Base-by-base conservation (phyloP, 2,797 vertebrate genomes). In the Loris lydekkerianus region DNA sequence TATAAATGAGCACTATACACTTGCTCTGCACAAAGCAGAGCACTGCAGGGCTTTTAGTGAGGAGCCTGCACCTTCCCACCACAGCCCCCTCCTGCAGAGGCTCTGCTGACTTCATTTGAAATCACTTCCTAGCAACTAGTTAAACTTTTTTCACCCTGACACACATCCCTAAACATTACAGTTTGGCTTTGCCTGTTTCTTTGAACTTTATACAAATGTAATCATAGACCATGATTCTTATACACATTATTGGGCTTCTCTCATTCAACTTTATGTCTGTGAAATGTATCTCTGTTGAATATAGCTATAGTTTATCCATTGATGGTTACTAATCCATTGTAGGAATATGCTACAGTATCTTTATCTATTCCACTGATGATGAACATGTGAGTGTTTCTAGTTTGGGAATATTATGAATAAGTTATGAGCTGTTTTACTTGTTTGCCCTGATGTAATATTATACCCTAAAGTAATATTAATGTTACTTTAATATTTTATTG, bases 131-230 rank as follows among this genome's bases (percentile, higher is more conserved):
- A 25, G 29, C 0, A 21, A 40, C 31, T 31, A 9, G 15, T 18
- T 72, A 49, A 9, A 14, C 37, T 20, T 34, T 46, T 34, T 18
- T 34, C 27, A 9, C 21, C 31, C 1, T 18, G 7, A 31, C 2
- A 0, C 0, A 0, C 40, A 11, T 14, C n/a, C 29, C 46, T 72
- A 34, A 29, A 15, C 21, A 0, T 5, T n/a, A 10, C 3, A 0
- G 20, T 56, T 27, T 40, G 75, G 29, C 29, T 85, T 43, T 61
- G 87, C 65, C 25, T 58, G 18, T 20, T 46, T 53, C 15, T 53
- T 53, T 6, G 10, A 58, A 27, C 46, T 46, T 46, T 46, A 1
- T 27, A 9, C n/a, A 56, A 14, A 3, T 6, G 10, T 43, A 58
- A 27, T 53, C 27, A 5, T 0, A 20, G n/a, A 23, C 27, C 18